Evolutionary conservation across 2,797 vertebrate genomes (phyloP), one percentile per base, ranked within the genome.

Genomic region (Anolis apletophallus): DNA sequence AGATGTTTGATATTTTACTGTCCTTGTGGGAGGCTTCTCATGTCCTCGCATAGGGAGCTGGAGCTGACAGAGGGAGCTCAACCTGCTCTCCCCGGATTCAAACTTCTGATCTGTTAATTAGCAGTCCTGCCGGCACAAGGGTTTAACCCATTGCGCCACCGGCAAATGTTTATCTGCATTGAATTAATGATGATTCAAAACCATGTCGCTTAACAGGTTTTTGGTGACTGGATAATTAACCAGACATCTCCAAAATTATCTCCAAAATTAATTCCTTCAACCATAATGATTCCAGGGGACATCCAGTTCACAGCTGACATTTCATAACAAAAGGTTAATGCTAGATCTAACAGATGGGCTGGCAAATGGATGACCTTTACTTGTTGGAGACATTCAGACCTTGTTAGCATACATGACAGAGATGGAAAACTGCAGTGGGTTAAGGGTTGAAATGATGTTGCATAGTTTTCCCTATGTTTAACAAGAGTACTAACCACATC

Each of bases 271-370:
- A 1, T 54, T 69, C 85, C 80, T 64, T 87, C 61, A 61, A 52
- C 85, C 54, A 34, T 79, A 85, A 9, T 50, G 6, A 80, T 69
- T 80, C 57, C 57, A 40, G 52, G 0, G 19, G 81, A 32, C 74
- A 67, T 85, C 78, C 80, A 87, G 0, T 1, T 77, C 11, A 71
- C 87, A 88, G 82, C 71, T 88, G 88, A 86, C 78, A 87, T 57
- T 52, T 90, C 80, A 1, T 86, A 85, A 84, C 59, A 74, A 89
- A 84, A 21, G 81, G 59, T 61, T 77, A 46, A 32, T 86, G 77
- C 68, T 57, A 88, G 59, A 85, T 91, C 84, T 91, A 85, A 90
- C 76, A 71, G 82, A 88, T 91, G 81, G 72, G 88, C 90, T 82
- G 86, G 54, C 50, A 6, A 57, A 93, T 69, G 88, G 90, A 6